These are phyloP conservation scores for Eclectus roratus DNA, from an alignment of 2,113 vertebrate genomes.

Conservation along the genomic window DNA sequence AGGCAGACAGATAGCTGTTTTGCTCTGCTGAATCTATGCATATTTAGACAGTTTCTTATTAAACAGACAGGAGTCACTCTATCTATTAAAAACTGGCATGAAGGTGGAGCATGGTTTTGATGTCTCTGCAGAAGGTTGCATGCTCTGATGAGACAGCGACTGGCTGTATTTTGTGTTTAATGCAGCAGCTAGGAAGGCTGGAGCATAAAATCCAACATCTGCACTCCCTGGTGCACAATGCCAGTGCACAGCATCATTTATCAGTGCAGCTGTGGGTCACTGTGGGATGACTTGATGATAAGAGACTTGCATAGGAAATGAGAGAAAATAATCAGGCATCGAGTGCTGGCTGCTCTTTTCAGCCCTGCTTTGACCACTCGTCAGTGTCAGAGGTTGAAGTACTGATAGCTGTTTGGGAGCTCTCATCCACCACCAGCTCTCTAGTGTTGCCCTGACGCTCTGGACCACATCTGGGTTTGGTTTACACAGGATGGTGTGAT, in stretches of 20 bases:
- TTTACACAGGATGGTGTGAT: background rate
- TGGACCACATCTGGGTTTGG: background rate
- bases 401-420: background rate
- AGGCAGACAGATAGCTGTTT: background rate
- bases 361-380: background rate
- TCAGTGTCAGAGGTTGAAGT: background rate
- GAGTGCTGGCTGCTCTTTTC: background rate
- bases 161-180: background rate
- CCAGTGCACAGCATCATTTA: background rate
- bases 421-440: background rate
- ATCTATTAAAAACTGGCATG: background rate
- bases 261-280: constrained; percentile 34
- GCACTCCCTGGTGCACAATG: background rate
- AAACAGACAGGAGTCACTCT: background rate
- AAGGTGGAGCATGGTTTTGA: background rate
- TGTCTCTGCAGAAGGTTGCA: background rate
- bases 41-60: background rate
- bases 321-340: background rate
- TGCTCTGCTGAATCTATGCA: background rate
- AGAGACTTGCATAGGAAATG: constrained; percentile 8
- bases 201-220: background rate
- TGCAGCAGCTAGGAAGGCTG: constrained; percentile 7
- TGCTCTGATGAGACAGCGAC: background rate
- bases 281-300: background rate
- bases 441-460: background rate